Conservation (phyloP, 2,113 vertebrate species). For the Pithys albifrons region DNA sequence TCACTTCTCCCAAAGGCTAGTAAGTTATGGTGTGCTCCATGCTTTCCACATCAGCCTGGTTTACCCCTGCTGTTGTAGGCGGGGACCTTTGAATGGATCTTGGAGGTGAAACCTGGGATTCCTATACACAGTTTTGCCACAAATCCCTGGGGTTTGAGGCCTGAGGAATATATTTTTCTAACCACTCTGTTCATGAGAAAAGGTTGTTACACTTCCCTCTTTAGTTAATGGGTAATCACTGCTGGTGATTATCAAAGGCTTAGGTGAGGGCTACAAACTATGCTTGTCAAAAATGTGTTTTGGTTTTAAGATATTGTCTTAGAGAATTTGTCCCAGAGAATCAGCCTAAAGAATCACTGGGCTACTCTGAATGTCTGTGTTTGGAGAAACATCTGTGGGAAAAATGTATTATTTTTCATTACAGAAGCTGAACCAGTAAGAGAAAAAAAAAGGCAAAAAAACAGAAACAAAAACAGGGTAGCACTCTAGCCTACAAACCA, state of each 20-base stretch:
- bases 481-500: not conserved
- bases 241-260: not conserved
- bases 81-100: accelerated
- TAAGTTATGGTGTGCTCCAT: not conserved
- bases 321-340: not conserved
- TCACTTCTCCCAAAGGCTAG: not conserved
- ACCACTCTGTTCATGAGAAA: not conserved
- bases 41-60: not conserved
- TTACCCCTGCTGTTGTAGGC: not conserved
- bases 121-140: not conserved
- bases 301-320: not conserved
- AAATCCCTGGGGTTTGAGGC: accelerated
- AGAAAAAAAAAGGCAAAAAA: not conserved
- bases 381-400: not conserved
- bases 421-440: not conserved
- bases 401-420: not conserved
- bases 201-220: not conserved
- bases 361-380: not conserved
- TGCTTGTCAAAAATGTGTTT: not conserved
- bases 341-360: not conserved
- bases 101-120: not conserved
- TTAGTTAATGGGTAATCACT: not conserved
- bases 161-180: not conserved
- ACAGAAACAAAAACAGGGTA: not conserved
- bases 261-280: not conserved